Percentiles rank a stretch among this genome's conserved stretches.
phyloP scores from a whole-genome alignment of 2,113 vertebrate species.

The Megaceryle torquata region DNA sequence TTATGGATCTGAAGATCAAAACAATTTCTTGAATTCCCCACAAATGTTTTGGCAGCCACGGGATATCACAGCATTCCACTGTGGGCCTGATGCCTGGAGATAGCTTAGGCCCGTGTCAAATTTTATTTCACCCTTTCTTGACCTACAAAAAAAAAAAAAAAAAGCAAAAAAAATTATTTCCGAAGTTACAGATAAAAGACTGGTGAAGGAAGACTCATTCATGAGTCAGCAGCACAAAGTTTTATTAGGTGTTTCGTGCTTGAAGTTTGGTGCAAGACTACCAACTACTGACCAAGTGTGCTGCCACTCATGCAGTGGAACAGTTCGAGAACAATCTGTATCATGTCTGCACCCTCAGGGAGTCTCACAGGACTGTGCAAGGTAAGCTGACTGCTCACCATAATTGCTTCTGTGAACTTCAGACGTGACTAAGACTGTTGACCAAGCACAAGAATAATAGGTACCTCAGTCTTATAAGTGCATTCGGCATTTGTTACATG shows the following conservation, averaged over 20 bases:
- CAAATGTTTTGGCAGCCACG: slow-evolving; percentile 21
- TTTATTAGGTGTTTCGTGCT: background rate
- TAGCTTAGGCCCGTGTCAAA: background rate
- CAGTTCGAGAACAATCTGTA: background rate
- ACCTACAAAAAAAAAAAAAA: background rate
- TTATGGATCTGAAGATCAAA: slow-evolving; percentile 25
- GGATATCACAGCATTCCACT: background rate
- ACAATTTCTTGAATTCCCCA: slow-evolving; percentile 33
- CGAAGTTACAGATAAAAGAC: background rate
- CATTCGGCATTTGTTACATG: background rate
- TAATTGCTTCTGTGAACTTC: background rate
- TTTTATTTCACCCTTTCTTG: slow-evolving; percentile 22
- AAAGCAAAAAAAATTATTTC: background rate
- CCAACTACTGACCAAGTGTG: rapidly evolving
- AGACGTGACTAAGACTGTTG: background rate
- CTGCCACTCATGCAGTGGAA: background rate
- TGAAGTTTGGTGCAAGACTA: background rate
- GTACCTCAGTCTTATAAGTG: background rate
- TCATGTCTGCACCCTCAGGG: background rate
- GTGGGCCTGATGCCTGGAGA: background rate
- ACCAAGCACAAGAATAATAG: background rate
- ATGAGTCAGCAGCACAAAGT: background rate
- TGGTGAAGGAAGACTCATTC: background rate
- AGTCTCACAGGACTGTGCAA: background rate
- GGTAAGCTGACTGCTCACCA: background rate